Evolutionary conservation across 2,888 invertebrate genomes (phyloP).

Genomic region (Yponomeuta plumbellus): DNA sequence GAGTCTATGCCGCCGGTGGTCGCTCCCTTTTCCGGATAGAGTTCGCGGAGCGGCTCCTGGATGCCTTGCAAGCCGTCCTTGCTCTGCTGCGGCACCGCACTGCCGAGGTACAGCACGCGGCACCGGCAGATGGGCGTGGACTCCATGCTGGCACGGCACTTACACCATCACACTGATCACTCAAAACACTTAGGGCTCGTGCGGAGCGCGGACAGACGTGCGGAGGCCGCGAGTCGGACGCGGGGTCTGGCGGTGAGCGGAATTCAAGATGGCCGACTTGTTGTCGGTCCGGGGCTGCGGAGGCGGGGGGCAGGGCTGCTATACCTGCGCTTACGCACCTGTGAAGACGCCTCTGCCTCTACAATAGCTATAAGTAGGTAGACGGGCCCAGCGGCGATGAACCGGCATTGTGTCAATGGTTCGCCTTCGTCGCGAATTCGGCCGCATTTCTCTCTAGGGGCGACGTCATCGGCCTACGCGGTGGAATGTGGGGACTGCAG

Average conservation of each 20-base stretch:
- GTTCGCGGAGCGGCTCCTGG: slow-evolving; percentile 96
- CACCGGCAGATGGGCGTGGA: slow-evolving; percentile 97
- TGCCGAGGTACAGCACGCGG: slow-evolving; percentile 96
- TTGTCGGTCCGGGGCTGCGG: slow-evolving; percentile 31
- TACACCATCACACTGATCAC: slow-evolving; percentile 68
- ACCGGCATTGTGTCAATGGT: slow-evolving; percentile 71
- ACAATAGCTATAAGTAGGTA: slow-evolving; percentile 18
- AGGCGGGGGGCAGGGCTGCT: slow-evolving; percentile 30
- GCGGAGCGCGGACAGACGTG: slow-evolving; percentile 37
- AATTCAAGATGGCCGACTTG: slow-evolving; percentile 65
- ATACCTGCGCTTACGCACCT: slow-evolving; percentile 68
- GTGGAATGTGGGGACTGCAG: slow-evolving; percentile 59
- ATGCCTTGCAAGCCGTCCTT: slow-evolving; percentile 98
- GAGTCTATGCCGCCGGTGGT: slow-evolving; percentile 94
- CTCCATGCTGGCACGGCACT: slow-evolving; percentile 76
- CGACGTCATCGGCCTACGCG: slow-evolving; percentile 56
- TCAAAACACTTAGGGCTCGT: slow-evolving; percentile 35
- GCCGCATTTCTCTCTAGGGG: slow-evolving; percentile 64
- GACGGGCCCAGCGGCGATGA: slow-evolving; percentile 54
- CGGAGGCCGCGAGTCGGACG: slow-evolving; percentile 63
- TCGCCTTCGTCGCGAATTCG: slow-evolving; percentile 68
- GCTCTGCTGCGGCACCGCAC: slow-evolving; percentile 96
- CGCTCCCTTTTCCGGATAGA: slow-evolving; percentile 96
- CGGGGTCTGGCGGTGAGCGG: slow-evolving; percentile 68
- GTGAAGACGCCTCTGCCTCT: slow-evolving; percentile 55